Evolutionary conservation across 2,888 invertebrate genomes (phyloP).

Genomic region (Xestia ashworthii): DNA sequence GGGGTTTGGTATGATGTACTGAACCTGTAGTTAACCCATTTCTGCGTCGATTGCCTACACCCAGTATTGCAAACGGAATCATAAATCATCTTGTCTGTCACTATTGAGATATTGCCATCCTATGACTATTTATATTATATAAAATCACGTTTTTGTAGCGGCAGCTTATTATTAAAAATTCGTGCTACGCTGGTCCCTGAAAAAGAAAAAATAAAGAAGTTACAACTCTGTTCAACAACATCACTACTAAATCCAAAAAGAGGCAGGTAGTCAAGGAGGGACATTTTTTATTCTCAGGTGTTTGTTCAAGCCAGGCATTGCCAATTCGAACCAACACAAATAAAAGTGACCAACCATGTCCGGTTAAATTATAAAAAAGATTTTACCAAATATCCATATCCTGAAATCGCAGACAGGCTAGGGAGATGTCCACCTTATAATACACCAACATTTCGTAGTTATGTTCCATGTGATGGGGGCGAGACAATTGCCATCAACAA

Average conservation of each 20-base stretch:
- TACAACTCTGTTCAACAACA: background rate
- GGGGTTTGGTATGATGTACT: background rate
- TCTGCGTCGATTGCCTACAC: background rate
- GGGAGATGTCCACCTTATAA: background rate
- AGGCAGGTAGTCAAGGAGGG: background rate
- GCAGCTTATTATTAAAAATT: background rate
- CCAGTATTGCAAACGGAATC: conserved; percentile 26
- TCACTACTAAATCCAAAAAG: background rate
- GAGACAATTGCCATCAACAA: background rate
- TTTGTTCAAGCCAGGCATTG: background rate
- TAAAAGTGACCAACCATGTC: background rate
- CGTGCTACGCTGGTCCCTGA: conserved; percentile 60
- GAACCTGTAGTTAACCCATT: background rate
- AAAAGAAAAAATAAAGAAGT: conserved; percentile 33
- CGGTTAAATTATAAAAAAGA: background rate
- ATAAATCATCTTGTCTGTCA: conserved; percentile 24
- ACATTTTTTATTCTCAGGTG: background rate
- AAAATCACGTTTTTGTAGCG: conserved; percentile 33
- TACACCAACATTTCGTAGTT: background rate
- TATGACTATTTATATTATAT: conserved; percentile 18
- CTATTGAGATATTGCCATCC: conserved; percentile 41
- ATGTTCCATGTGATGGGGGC: background rate
- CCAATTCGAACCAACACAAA: background rate
- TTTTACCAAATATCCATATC: background rate
- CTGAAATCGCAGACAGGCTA: background rate